Base-by-base conservation (phyloP, 2,113 vertebrate genomes). In the Thamnophis sirtalis region DNA sequence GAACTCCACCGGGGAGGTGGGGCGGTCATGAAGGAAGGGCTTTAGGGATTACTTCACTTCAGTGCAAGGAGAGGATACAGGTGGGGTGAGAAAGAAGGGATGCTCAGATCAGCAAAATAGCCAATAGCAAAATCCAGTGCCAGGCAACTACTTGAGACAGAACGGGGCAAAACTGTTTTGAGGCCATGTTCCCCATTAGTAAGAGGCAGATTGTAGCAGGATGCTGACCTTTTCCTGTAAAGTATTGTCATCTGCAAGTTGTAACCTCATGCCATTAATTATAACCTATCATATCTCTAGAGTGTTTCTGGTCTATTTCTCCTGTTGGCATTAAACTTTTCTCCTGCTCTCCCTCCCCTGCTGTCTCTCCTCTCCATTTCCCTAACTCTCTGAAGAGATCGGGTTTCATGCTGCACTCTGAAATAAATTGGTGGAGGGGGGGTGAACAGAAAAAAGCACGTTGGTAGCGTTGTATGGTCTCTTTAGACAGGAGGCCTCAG, bases 231-330 rank as follows among this genome's bases (percentile, higher is more conserved):
- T 96, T 94, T 92, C 90, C 90, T 96, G 86, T 93, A 95, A 94
- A 60, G 86, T 2, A 13, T 22, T 92, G 93, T 97, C 94, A 95
- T 91, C 91, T 96, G 94, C 91, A 95, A 91, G 92, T 93, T 95
- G 91, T 95, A 95, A 96, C 93, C 95, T 96, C 91, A 87, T 87
- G 33, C 88, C 94, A 94, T 95, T 96, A 96, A 93, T 96, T 96
- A 95, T 56, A 94, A 93, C 58, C 13, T n/a, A 95, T 38, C 58
- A 89, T 92, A 93, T 22, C 92, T 96, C 86, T 88, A 87, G 63
- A 84, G 6, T 55, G 51, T 88, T 95, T 90, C 90, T 93, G 87
- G 60, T 84, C 9, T 60, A 60, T 91, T 96, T 97, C 92, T 96
- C 88, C 90, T 92, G 53, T 90, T 93, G 94, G 92, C 63, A 89